phyloP scores from a whole-genome alignment of 2,888 invertebrate genomes.

The Furcula furcula region DNA sequence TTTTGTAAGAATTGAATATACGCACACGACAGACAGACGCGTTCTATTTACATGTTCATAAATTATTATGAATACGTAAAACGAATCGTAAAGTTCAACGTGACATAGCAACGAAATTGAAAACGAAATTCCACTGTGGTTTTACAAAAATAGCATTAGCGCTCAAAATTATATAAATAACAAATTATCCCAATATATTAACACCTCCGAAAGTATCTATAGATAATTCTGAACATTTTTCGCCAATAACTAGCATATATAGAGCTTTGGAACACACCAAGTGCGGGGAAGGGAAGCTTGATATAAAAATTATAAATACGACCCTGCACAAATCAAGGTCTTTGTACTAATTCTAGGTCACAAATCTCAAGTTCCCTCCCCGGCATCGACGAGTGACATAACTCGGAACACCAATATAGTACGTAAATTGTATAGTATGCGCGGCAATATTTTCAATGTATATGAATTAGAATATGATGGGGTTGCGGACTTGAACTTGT shows the following conservation, averaged over 20 bases:
- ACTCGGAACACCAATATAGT: conserved; percentile 76
- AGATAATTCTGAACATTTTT: background rate
- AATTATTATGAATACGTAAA: no score
- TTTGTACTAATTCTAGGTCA: conserved; percentile 22
- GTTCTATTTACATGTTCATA: no score
- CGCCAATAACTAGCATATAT: conserved; percentile 18
- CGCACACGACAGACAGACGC: no score
- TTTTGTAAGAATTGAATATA: no score
- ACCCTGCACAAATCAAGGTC: conserved; percentile 22
- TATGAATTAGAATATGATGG: conserved; percentile 43
- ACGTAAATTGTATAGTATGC: conserved; percentile 65
- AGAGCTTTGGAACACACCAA: conserved; percentile 61
- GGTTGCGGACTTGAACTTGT: conserved; percentile 16
- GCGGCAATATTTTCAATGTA: conserved; percentile 69
- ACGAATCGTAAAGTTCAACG: no score
- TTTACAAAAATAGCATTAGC: no score
- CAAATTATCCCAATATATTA: no score
- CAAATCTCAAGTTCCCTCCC: conserved; percentile 34
- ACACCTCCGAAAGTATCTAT: no score
- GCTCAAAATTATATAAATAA: no score
- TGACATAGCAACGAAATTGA: no score
- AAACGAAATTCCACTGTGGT: no score
- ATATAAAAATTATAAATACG: conserved; percentile 11
- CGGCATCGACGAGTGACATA: conserved; percentile 41
- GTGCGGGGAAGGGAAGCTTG: conserved; percentile 29